Conservation (phyloP, 2,888 invertebrate genomes). For the Trisateles emortualis region DNA sequence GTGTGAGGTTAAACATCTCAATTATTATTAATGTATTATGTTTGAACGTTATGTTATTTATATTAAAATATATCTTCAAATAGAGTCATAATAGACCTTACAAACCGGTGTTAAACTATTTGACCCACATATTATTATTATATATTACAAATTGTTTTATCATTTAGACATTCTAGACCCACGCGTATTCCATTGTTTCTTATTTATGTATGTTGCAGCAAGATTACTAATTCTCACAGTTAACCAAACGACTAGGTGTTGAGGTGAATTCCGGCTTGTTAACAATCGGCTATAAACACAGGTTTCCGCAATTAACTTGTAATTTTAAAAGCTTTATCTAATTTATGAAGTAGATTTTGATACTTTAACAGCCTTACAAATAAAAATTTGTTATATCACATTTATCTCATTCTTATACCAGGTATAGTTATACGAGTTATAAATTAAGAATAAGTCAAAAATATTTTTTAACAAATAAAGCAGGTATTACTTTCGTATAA, state of each 20-base stretch:
- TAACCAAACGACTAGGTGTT: conserved; percentile 21
- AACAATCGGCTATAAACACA: conserved; percentile 39
- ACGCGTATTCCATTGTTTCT: conserved; percentile 13
- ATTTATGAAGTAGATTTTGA: not conserved
- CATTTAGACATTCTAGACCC: not conserved
- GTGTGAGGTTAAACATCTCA: no score
- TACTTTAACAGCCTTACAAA: not conserved
- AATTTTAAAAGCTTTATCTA: conserved; percentile 8
- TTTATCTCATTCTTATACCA: no score
- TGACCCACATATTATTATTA: conserved; percentile 4
- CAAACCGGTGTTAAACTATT: conserved; percentile 1
- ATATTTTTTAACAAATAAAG: no score
- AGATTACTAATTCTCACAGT: conserved; percentile 39
- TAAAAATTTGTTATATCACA: no score
- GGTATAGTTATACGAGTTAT: no score
- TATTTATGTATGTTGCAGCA: conserved; percentile 22
- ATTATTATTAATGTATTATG: no score
- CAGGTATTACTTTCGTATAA: no score
- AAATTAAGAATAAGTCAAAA: no score
- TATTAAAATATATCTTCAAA: not conserved
- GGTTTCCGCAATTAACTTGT: conserved; percentile 27
- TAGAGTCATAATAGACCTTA: not conserved
- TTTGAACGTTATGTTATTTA: not conserved
- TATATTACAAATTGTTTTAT: conserved; percentile 9
- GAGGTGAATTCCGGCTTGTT: conserved; percentile 20